Base-by-base conservation (phyloP, 2,888 invertebrate species). In the Mythimna impura region DNA sequence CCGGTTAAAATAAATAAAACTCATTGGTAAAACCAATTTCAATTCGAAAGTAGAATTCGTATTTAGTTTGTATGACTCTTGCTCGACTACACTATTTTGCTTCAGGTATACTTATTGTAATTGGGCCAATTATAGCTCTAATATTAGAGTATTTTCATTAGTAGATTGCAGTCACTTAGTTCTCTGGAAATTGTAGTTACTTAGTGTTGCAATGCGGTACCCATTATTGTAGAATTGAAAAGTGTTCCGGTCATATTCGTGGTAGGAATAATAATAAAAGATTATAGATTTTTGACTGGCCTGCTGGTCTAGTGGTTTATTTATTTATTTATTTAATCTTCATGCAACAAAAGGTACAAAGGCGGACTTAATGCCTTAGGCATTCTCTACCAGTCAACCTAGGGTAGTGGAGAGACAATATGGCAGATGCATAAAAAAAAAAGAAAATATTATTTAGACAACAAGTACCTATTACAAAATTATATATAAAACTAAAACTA, bases 191-290 rank as follows among this genome's bases (percentile, higher is more conserved):
- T 47, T 47, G 17, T 47, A 50, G 8, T 66, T 66, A 47, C 40
- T 57, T 64, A 64, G 60, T 72, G 66, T 67, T 72, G 80, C 81
- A 81, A 65, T 80, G 81, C 77, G 61, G 80, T 64, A 57, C 2
- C 12, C 22, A 22, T 66, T 65, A 52, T 30, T 36, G 43, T 34
- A 0, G 12, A 57, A 55, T 22, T 47, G 7, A 58, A 62, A 54
- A 22, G 20, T 30, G 17, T 43, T 54, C 34, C 14, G 9, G 12
- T 60, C 4, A 22, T 14, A 10, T 30, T 65, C 14, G 34, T 3
- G 20, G 7, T 12, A 9, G n/a, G 2, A 63, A n/a, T 58, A 10
- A n/a, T 10, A 30, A 25, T 66, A 1, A 66, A 40, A 7, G 17
- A 3, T n/a, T 17, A 7, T 25, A 2, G 12, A 20, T 25, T 54